These are phyloP conservation scores for Percopsis omiscomaycus DNA, from an alignment of 2,797 vertebrate species.

Conservation along the genomic window DNA sequence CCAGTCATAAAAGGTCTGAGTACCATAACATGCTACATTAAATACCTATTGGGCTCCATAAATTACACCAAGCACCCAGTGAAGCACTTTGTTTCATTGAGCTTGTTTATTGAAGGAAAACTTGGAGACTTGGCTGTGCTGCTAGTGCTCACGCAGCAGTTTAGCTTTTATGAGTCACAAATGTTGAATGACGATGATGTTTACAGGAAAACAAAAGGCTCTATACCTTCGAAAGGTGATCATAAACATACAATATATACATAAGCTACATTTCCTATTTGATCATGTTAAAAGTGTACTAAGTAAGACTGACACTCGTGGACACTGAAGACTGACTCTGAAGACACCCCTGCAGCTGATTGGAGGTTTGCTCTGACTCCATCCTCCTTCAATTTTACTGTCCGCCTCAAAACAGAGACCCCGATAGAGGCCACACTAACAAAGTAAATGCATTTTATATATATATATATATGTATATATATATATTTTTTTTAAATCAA, in stretches of 20 bases:
- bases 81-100: slow-evolving; percentile 58
- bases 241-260: background rate
- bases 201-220: slow-evolving; percentile 4
- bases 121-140: slow-evolving; percentile 12
- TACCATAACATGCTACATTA: slow-evolving; percentile 80
- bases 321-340: too few relatives aligned
- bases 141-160: background rate
- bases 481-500: too few relatives aligned
- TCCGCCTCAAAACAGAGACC: too few relatives aligned
- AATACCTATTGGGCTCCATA: slow-evolving; percentile 68
- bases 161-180: slow-evolving; percentile 6
- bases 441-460: too few relatives aligned
- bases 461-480: too few relatives aligned
- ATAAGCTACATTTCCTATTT: too few relatives aligned
- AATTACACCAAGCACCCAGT: slow-evolving; percentile 68
- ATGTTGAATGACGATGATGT: slow-evolving; percentile 1
- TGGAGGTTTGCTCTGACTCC: too few relatives aligned
- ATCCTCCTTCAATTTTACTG: too few relatives aligned
- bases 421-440: too few relatives aligned
- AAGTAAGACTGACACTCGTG: too few relatives aligned
- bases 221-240: background rate
- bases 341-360: too few relatives aligned
- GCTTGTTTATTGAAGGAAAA: slow-evolving; percentile 57
- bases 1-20: slow-evolving; percentile 64
- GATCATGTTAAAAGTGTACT: too few relatives aligned